Base-by-base conservation (phyloP, 2,113 vertebrate genomes). In the Solenodon paradoxus region DNA sequence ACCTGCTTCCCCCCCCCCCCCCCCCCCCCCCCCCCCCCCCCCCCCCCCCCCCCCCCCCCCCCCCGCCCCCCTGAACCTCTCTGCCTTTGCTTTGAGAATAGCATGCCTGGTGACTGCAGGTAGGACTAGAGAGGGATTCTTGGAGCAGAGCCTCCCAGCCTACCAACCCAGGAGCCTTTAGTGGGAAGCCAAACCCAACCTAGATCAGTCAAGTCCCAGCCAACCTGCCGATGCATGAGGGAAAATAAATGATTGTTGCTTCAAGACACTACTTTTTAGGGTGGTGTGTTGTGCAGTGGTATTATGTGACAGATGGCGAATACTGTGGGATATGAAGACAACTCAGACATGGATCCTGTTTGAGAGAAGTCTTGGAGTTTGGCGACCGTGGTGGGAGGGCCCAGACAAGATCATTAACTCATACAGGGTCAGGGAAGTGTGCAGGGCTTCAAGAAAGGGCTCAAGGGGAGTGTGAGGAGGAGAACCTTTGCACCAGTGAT, bases 271-370 rank as follows among this genome's bases (percentile, higher is more conserved):
- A 26, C 7, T 42, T 92, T 85, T 40, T 3, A 71, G 59, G 24
- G 7, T 28, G 32, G 32, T 12, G 10, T 64, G 19, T 85, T 66
- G 24, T 1, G n/a, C 6, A 3, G 16, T 7, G 1, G 53, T 32
- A 3, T 64, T 87, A 4, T 16, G 9, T 4, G 32, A 1, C 3
- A 9, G 55, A 9, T 45, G 40, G 11, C 32, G 5, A 28, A 15
- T 32, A 0, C 1, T 1, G 1, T 35, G 53, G 9, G 16, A 32
- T 57, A 0, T 38, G 38, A 13, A 9, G 35, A 3, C 5, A 15
- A 55, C 61, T 69, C 13, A 10, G 35, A 16, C 7, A 0, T 35
- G 81, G 81, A 7, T 78, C n/a, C n/a, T 42, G 12, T 30, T 45
- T 45, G 47, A 35, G 47, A 24, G 55, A 74, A 20, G 35, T 64